A percentile compares a stretch with the other conserved stretches of the same genome.
These are phyloP conservation scores for Bubo scandiacus DNA, from an alignment of 2,113 vertebrate genomes.

Conservation along the genomic window DNA sequence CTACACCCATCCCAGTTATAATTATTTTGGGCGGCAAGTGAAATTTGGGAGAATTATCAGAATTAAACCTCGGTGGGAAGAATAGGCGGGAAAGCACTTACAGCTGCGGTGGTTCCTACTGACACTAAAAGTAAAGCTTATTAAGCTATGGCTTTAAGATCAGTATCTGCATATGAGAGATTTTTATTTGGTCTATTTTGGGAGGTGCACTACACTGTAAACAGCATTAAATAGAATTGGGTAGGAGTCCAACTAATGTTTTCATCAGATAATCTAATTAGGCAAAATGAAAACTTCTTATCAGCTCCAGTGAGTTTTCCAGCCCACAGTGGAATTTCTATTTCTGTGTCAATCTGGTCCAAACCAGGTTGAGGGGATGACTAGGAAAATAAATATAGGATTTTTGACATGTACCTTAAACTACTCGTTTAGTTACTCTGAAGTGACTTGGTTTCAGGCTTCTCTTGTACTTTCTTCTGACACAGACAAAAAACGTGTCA, in stretches of 20 bases:
- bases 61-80: neutral
- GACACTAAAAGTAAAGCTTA: neutral
- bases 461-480: neutral
- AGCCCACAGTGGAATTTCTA: neutral
- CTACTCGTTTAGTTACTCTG: neutral
- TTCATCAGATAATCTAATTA: neutral
- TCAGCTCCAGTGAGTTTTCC: neutral
- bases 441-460: neutral
- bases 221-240: neutral
- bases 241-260: neutral
- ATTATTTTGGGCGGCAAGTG: neutral
- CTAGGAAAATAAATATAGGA: neutral
- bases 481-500: neutral
- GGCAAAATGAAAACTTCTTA: neutral
- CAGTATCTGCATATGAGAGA: neutral
- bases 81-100: neutral
- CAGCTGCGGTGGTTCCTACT: neutral
- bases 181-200: neutral
- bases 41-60: neutral
- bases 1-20: neutral
- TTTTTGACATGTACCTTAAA: neutral
- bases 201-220: neutral
- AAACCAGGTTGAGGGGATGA: neutral
- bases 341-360: neutral
- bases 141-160: neutral